These are phyloP conservation scores for Lepus timidus DNA, from an alignment of 2,113 vertebrate genomes.

Conservation along the genomic window DNA sequence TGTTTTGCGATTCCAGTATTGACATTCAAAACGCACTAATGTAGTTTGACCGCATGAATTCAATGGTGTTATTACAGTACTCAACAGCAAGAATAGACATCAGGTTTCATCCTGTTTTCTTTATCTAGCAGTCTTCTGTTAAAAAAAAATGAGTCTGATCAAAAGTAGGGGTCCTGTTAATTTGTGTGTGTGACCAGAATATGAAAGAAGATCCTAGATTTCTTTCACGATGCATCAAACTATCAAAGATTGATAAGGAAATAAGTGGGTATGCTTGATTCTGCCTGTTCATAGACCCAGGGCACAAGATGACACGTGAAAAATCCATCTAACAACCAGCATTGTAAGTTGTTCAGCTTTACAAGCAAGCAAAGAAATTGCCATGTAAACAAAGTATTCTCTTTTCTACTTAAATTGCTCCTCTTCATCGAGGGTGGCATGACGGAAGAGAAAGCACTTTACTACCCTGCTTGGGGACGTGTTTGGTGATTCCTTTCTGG, in stretches of 20 bases:
- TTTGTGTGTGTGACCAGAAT: neutral
- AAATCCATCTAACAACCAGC: neutral
- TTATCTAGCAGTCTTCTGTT: constrained; percentile 49
- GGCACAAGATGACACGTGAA: neutral
- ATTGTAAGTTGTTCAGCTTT: constrained; percentile 3
- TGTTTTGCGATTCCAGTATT: constrained; percentile 69
- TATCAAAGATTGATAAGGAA: constrained; percentile 13
- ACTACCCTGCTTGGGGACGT: neutral
- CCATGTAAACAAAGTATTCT: neutral
- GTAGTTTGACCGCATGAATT: constrained; percentile 50
- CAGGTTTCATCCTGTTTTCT: constrained; percentile 45
- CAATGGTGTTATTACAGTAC: constrained; percentile 53
- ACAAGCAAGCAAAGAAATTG: constrained; percentile 9
- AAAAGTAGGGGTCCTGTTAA: neutral
- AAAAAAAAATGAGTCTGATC: neutral
- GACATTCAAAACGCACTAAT: constrained; percentile 68
- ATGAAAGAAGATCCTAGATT: neutral
- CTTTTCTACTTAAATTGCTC: neutral
- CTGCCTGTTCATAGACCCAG: neutral
- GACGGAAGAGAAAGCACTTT: neutral
- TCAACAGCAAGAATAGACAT: constrained; percentile 58
- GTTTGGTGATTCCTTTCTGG: neutral
- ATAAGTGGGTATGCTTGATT: neutral
- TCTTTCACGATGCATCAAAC: neutral
- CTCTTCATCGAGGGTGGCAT: neutral